Percentiles rank a stretch among this genome's conserved stretches.
Evolutionary conservation across 1,140 invertebrate genomes (phyloP).

Genomic region (Drosophila equinoxialis): DNA sequence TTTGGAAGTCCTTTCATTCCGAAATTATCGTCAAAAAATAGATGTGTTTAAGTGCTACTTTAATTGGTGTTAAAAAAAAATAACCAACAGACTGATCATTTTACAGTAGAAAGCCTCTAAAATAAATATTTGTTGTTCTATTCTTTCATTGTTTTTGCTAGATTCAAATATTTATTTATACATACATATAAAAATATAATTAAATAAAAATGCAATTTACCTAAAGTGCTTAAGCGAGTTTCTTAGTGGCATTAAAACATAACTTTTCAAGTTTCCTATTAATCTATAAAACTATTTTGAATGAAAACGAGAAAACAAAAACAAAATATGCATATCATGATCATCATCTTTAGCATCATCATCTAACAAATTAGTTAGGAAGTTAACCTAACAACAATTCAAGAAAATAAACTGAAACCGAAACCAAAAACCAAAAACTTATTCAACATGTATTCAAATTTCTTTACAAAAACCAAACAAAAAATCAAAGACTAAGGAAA

Average conservation of each 20-base stretch:
- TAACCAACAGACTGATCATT: no score
- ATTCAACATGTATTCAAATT: conserved; percentile 5
- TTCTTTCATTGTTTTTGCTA: no score
- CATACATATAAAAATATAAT: no score
- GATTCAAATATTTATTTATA: no score
- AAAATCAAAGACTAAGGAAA: background rate
- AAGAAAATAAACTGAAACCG: background rate
- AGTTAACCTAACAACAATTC: conserved; percentile 7
- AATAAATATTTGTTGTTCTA: no score
- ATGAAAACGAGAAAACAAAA: background rate
- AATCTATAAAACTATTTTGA: background rate
- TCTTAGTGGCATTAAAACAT: no score
- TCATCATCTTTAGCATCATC: background rate
- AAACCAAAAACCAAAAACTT: background rate
- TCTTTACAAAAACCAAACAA: conserved; percentile 6
- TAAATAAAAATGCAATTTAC: conserved; percentile 4
- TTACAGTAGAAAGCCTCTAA: no score
- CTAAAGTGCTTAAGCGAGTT: background rate
- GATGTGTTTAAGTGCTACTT: no score
- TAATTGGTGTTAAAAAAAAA: no score
- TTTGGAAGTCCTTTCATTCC: no score
- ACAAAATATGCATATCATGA: conserved; percentile 5
- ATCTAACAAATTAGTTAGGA: conserved; percentile 9
- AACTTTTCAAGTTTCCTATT: background rate
- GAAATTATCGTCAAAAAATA: no score